phyloP scores from a whole-genome alignment of 1,140 invertebrate genomes.

The Drosophila ananassae region DNA sequence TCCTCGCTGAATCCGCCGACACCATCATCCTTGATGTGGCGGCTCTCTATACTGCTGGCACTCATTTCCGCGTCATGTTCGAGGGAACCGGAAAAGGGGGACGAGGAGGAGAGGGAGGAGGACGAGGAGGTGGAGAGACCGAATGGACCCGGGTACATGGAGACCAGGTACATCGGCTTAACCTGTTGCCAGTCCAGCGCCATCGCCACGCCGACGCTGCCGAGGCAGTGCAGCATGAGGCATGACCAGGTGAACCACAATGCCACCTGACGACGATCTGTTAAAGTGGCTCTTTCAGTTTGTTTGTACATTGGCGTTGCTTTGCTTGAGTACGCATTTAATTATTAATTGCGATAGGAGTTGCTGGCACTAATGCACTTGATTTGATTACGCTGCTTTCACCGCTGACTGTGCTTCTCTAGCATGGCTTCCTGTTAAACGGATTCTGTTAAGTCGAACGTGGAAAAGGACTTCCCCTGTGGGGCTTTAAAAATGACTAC shows the following conservation, averaged over 20 bases:
- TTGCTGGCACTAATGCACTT: conserved; percentile 36
- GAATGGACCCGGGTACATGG: conserved; percentile 69
- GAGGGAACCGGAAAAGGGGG: conserved; percentile 17
- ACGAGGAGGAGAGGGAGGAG: conserved; percentile 34
- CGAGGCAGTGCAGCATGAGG: conserved; percentile 26
- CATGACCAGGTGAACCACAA: conserved; percentile 49
- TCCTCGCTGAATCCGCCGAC: conserved; percentile 28
- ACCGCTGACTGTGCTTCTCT: conserved; percentile 29
- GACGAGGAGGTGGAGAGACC: conserved; percentile 35
- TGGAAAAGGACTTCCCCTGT: not conserved
- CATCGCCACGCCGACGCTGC: conserved; percentile 23
- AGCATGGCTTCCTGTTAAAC: conserved; percentile 26
- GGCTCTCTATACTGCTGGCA: conserved; percentile 57
- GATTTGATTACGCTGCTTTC: conserved; percentile 26
- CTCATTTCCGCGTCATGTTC: conserved; percentile 73
- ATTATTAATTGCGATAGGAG: conserved; percentile 54
- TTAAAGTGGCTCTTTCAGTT: conserved; percentile 44
- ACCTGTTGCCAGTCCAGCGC: conserved; percentile 77
- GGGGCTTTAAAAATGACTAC: not conserved
- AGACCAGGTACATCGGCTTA: conserved; percentile 81
- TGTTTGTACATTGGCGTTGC: conserved; percentile 74
- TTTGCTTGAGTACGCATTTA: conserved; percentile 67
- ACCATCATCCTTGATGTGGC: conserved; percentile 23
- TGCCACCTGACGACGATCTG: conserved; percentile 25
- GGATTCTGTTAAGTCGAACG: not conserved